A percentile compares a stretch with the other conserved stretches of the same genome.
Conservation (phyloP, 2,797 vertebrate genomes). For the Sarcophilus harrisii region DNA sequence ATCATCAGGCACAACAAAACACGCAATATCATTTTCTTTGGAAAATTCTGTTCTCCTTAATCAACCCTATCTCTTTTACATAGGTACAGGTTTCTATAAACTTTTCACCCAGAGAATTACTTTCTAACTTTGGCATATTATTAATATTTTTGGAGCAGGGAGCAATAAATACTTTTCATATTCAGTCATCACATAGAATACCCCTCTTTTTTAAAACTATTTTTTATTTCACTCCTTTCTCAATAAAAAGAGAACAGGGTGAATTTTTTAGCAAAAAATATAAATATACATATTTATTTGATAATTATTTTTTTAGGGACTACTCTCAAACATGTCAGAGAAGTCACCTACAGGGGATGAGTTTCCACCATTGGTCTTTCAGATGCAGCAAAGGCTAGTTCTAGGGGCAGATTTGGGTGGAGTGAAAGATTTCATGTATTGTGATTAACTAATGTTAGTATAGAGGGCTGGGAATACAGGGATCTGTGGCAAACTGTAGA, state of each 20-base stretch:
- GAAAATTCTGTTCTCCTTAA: constrained; percentile 87
- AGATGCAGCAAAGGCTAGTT: not conserved
- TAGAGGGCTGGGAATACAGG: not conserved
- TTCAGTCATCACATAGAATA: constrained; percentile 60
- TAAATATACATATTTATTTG: constrained; percentile 22
- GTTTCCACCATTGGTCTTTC: not conserved
- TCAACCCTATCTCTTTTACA: constrained; percentile 54
- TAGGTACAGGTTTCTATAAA: constrained; percentile 64
- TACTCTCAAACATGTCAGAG: not conserved
- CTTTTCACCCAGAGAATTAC: constrained; percentile 59
- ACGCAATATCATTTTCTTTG: constrained; percentile 85
- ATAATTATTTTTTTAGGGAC: constrained; percentile 18
- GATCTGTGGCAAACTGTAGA: not conserved
- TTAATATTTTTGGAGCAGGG: constrained; percentile 66
- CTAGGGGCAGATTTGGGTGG: not conserved
- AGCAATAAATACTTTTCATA: constrained; percentile 64
- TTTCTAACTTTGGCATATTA: constrained; percentile 67
- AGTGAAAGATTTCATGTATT: not conserved
- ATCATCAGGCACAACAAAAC: constrained; percentile 88
- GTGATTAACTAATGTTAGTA: not conserved
- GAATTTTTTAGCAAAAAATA: constrained; percentile 38
- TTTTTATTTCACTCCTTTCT: constrained; percentile 24
- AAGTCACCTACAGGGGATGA: constrained; percentile 12
- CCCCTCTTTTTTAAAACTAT: constrained; percentile 22
- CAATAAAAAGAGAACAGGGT: constrained; percentile 1